Evolutionary conservation across 1,140 invertebrate genomes (phyloP).

Genomic region (Aphaenogaster rudis): DNA sequence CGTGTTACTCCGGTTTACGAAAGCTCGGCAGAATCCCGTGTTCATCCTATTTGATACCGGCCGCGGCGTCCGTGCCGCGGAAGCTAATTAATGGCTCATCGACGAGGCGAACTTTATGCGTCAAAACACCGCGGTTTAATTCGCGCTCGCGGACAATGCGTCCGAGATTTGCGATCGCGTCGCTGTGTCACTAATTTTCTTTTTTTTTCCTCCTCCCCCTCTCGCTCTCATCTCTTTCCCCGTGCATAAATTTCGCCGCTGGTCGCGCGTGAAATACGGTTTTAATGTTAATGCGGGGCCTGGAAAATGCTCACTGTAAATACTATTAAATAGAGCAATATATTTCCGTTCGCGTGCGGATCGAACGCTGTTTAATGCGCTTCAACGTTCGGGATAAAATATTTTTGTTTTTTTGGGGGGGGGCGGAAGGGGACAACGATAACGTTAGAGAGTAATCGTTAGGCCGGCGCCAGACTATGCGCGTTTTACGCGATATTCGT

Average conservation of each 20-base stretch:
- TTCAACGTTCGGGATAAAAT: constrained; percentile 13
- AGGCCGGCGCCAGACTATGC: not conserved
- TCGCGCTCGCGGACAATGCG: constrained; percentile 40
- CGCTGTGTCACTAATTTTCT: constrained; percentile 12
- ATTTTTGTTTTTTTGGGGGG: not conserved
- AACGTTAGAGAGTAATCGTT: constrained; percentile 11
- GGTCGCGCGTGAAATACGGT: constrained; percentile 51
- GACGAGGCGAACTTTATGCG: constrained; percentile 71
- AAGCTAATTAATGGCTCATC: constrained; percentile 76
- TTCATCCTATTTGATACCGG: constrained; percentile 73
- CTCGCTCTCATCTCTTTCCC: too few species aligned
- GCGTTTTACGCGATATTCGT: too few species aligned
- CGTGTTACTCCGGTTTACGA: constrained; percentile 65
- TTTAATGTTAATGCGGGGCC: constrained; percentile 29
- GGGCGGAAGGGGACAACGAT: not conserved
- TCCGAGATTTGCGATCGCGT: constrained; percentile 43
- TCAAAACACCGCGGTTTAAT: constrained; percentile 74
- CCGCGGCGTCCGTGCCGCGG: constrained; percentile 70
- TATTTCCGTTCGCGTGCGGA: not conserved
- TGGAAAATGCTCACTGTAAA: constrained; percentile 19
- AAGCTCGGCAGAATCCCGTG: constrained; percentile 55
- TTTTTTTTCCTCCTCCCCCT: not conserved
- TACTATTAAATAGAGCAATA: constrained; percentile 40
- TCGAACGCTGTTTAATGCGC: constrained; percentile 21
- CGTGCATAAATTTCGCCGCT: not conserved